Evolutionary conservation across 2,797 vertebrate genomes (phyloP).

Genomic region (Alca torda): DNA sequence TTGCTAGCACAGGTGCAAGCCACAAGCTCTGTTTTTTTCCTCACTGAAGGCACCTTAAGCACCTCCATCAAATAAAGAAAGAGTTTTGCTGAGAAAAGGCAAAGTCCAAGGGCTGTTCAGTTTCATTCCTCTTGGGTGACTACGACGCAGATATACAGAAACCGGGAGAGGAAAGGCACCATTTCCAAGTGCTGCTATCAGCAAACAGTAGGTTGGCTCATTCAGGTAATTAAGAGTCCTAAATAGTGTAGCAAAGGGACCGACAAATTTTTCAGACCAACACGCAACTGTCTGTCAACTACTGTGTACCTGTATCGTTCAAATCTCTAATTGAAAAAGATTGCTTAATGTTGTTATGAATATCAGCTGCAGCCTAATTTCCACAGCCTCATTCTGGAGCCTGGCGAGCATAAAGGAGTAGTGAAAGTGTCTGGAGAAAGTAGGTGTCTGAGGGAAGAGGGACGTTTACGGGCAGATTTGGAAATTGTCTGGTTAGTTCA

Average conservation of each 20-base stretch:
- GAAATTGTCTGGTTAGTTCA: background rate
- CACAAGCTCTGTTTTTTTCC: background rate
- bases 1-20: background rate
- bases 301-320: background rate
- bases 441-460: background rate
- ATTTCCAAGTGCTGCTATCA: background rate
- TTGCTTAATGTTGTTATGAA: background rate
- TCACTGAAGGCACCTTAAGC: background rate
- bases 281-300: background rate
- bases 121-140: background rate
- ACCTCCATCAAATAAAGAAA: background rate
- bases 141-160: rapidly evolving
- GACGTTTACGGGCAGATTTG: background rate
- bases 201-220: background rate
- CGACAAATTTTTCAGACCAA: background rate
- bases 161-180: background rate
- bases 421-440: background rate
- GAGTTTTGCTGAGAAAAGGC: background rate
- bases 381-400: background rate
- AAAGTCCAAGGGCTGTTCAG: background rate
- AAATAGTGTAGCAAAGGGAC: background rate
- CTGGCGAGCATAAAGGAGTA: background rate
- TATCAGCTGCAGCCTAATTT: background rate
- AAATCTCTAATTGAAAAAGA: background rate
- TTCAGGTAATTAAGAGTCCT: background rate